A percentile compares a stretch with the other conserved stretches of the same genome.
Evolutionary conservation across 2,113 vertebrate genomes (phyloP).

Genomic region (Trinectes maculatus): DNA sequence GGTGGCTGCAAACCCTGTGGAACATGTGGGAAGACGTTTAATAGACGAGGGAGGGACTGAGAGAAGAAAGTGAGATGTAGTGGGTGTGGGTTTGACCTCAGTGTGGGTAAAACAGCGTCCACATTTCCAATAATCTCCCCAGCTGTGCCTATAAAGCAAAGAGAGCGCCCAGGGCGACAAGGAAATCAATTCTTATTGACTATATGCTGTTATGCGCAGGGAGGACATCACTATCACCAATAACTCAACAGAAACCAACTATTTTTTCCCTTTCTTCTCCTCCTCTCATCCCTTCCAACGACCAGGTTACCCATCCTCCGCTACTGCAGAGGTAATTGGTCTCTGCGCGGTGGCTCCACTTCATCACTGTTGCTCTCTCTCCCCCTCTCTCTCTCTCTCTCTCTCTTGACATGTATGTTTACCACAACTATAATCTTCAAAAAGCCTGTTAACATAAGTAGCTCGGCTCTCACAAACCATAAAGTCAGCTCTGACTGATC

Average conservation of each 20-base stretch:
- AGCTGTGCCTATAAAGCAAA: slow-evolving; percentile 48
- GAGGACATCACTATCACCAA: slow-evolving; percentile 39
- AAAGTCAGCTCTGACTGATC: slow-evolving; percentile 82
- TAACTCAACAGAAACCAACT: slow-evolving; percentile 56
- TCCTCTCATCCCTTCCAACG: slow-evolving; percentile 44
- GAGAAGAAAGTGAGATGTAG: slow-evolving; percentile 57
- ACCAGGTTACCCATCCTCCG: slow-evolving; percentile 67
- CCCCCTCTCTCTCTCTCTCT: slow-evolving; percentile 73
- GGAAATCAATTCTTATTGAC: slow-evolving; percentile 69
- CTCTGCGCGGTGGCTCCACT: slow-evolving; percentile 64
- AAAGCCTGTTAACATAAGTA: slow-evolving; percentile 85
- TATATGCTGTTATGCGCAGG: slow-evolving; percentile 35
- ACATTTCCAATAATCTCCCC: slow-evolving; percentile 42
- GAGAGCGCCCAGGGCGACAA: slow-evolving; percentile 45
- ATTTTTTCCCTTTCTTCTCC: slow-evolving; percentile 42
- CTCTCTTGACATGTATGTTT: slow-evolving; percentile 81
- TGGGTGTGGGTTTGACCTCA: slow-evolving; percentile 63
- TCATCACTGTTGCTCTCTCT: slow-evolving; percentile 68
- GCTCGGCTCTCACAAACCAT: slow-evolving; percentile 83
- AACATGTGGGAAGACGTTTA: slow-evolving; percentile 61
- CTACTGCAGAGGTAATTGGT: slow-evolving; percentile 69
- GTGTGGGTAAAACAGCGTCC: slow-evolving; percentile 36
- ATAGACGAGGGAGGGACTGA: slow-evolving; percentile 43
- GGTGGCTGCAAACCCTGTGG: slow-evolving; percentile 52
- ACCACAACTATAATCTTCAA: slow-evolving; percentile 83